These are phyloP conservation scores for Pteropus rufus DNA, from an alignment of 2,797 vertebrate species.

Conservation along the genomic window DNA sequence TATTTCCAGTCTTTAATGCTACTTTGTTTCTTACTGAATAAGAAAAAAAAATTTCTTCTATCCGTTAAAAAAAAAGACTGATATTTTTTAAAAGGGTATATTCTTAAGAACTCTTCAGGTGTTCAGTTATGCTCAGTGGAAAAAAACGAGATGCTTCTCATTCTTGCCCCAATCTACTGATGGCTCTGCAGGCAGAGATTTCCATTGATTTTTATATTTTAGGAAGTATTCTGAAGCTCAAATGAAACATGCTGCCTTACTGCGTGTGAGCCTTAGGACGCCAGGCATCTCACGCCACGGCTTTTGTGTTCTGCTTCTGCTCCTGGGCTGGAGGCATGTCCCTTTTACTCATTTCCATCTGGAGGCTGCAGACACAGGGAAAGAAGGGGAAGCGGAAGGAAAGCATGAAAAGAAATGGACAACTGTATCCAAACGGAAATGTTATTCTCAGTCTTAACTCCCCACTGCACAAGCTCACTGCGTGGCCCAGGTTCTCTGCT, in stretches of 20 bases:
- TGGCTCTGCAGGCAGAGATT: neutral
- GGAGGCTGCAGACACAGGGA: neutral
- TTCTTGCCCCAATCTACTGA: neutral
- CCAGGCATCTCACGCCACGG: neutral
- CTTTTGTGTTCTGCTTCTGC: neutral
- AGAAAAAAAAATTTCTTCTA: neutral
- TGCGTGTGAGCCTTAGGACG: neutral
- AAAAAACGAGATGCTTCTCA: neutral
- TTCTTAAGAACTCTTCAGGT: neutral
- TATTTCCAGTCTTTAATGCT: neutral
- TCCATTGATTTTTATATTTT: neutral
- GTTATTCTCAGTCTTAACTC: neutral
- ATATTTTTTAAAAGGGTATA: neutral
- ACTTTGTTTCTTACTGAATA: neutral
- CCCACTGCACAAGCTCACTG: neutral
- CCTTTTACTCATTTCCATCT: neutral
- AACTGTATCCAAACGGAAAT: neutral
- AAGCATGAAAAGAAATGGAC: neutral
- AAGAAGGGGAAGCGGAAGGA: neutral
- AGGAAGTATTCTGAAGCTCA: neutral
- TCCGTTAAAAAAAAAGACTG: neutral
- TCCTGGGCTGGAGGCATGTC: neutral
- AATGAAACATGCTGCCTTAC: neutral
- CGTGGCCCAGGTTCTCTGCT: neutral
- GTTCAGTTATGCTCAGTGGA: neutral